Evolutionary conservation across 2,888 invertebrate genomes (phyloP), one percentile per base, ranked within the genome.

Genomic region (Nomada fucata): DNA sequence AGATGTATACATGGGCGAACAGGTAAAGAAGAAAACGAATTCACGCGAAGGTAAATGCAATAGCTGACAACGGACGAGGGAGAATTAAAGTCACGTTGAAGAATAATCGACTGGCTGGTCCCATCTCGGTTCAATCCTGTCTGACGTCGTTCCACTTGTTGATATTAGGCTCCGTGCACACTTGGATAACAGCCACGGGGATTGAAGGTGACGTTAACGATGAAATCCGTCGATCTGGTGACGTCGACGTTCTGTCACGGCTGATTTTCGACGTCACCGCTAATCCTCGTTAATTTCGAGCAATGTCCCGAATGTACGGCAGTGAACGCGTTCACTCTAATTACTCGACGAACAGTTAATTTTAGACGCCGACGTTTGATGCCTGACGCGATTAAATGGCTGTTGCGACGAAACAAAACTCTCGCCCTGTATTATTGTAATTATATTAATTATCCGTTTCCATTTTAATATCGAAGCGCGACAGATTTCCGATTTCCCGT

Each of bases 131-230:
- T 80, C 82, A 70, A 81, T 83, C 76, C 79, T 64, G 80, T 74
- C 60, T 23, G 77, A 57, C 65, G 79, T 83, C 79, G 80, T 82
- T 85, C 89, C 88, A 90, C 89, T 90, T 90, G 89, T 89, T 90
- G 90, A 90, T 90, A 88, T 86, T 86, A 79, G 59, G 78, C 61
- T 55, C 36, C 69, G 74, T 74, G 61, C 84, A 79, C 76, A 82
- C 67, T 67, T 64, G 74, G 13, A 44, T 4, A 29, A 47, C 18
- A 29, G n/a, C 42, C 0, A 9, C 18, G 23, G n/a, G 13, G 13
- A 64, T 53, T 63, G 44, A 2, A 5, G 20, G n/a, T 71, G 50
- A 60, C 36, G 50, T 52, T 70, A 20, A 36, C 50, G 70, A 50
- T 10, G 50, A 50, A 36, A 50, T 15, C 47, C 50, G 47, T 64